Base-by-base conservation (phyloP, 2,797 vertebrate genomes). In the Aldrovandia affinis region DNA sequence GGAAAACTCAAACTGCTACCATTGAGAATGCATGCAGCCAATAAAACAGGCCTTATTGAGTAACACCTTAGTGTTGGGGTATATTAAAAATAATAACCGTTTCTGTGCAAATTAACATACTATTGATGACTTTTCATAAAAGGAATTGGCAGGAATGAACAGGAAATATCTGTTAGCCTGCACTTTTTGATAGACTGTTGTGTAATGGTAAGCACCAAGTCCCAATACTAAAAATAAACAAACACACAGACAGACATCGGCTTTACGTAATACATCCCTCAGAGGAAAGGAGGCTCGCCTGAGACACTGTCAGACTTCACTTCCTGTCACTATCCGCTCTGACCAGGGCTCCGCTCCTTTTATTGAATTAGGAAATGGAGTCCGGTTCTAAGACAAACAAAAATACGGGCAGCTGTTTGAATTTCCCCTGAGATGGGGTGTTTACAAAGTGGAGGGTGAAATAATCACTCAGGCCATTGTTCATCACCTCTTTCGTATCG, bases 311-410 rank as follows among this genome's bases (percentile, higher is more conserved):
- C 54, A 59, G 33, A 57, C 79, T 42, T 14, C 4, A 30, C 55
- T 80, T 80, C 79, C 55, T 33, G 14, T 80, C 52, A n/a, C 55
- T 57, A 39, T 47, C 57, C 25, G 18, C 15, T 30, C 59, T 8
- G 2, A 81, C 39, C 28, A 28, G 36, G 61, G 57, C 81, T 57
- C 18, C 36, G 33, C 42, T 50, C 36, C 59, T 57, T 59, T 81
- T 54, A 79, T 36, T n/a, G 30, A 84, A 84, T 81, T 73, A 25
- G 78, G 82, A 57, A 75, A 83, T 25, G 18, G 52, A 57, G 79
- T 50, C n/a, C 39, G 18, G 42, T 30, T 77, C 30, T 30, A 68
- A 78, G 77, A 55, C 44, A 52, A 57, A 78, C 65, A 36, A 55
- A 77, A 61, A 85, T 59, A 39, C 54, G 8, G 52, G 84, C 84